A percentile compares a stretch with the other conserved stretches of the same genome.
phyloP scores from a whole-genome alignment of 2,888 invertebrate species.

The Drosophila bunnanda region DNA sequence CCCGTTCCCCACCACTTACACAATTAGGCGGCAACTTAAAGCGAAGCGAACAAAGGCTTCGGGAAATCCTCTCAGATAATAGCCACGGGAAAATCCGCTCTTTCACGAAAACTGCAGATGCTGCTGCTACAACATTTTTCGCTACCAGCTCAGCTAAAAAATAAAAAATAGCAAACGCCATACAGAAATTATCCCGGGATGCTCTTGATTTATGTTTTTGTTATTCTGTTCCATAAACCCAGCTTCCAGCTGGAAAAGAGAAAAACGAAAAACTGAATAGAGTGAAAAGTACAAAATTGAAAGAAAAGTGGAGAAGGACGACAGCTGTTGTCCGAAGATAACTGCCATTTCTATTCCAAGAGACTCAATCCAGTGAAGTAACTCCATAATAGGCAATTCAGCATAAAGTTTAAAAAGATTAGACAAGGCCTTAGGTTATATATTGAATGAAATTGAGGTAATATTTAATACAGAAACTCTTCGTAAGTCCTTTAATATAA shows the following conservation, averaged over 20 bases:
- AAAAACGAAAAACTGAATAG: slow-evolving; percentile 16
- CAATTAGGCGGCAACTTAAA: slow-evolving; percentile 26
- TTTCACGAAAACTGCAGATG: slow-evolving; percentile 33
- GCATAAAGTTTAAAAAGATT: slow-evolving; percentile 1
- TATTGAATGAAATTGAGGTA: not conserved
- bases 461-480: not conserved
- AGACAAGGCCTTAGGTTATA: not conserved
- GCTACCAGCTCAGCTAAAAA: slow-evolving; percentile 20
- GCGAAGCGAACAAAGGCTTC: slow-evolving; percentile 18
- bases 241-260: not conserved
- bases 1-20: too few species aligned
- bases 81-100: slow-evolving; percentile 27
- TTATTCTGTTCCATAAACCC: slow-evolving; percentile 74
- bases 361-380: slow-evolving; percentile 50
- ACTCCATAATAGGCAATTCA: slow-evolving; percentile 12
- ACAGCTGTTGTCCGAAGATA: slow-evolving; percentile 55
- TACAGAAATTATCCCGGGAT: slow-evolving; percentile 58
- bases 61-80: slow-evolving; percentile 21
- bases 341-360: slow-evolving; percentile 45
- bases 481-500: too few species aligned
- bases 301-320: slow-evolving; percentile 23
- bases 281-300: slow-evolving; percentile 31
- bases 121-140: slow-evolving; percentile 1
- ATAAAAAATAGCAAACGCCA: slow-evolving; percentile 31
- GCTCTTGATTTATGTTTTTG: slow-evolving; percentile 74